Conservation (phyloP, 2,113 vertebrate genomes). For the Epinephelus moara region DNA sequence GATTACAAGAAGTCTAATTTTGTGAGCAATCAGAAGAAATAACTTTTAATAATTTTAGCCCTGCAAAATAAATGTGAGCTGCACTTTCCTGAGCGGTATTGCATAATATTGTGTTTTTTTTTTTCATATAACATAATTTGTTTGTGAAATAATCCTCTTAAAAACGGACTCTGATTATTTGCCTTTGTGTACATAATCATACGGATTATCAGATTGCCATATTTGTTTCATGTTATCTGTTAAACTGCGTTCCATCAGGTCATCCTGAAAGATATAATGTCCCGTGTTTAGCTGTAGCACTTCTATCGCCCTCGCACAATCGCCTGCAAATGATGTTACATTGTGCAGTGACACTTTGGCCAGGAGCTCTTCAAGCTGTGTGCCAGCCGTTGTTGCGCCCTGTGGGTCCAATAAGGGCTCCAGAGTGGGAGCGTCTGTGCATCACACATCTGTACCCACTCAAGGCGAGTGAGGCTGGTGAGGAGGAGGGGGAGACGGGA, state of each 20-base stretch:
- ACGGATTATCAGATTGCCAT: not conserved
- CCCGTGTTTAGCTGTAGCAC: conserved; percentile 4
- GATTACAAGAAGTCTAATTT: not conserved
- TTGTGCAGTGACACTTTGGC: conserved; percentile 51
- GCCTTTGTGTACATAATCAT: not conserved
- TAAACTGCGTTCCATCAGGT: not conserved
- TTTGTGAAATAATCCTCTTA: not conserved
- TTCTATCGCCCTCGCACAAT: conserved; percentile 28
- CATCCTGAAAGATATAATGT: not conserved
- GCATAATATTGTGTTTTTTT: not conserved
- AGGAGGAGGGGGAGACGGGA: not conserved
- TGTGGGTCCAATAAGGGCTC: conserved; percentile 64
- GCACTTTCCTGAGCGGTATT: not conserved
- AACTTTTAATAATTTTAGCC: not conserved
- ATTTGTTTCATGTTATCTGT: not conserved
- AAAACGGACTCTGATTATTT: not conserved
- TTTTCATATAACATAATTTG: not conserved
- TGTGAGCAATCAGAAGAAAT: not conserved
- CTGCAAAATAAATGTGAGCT: not conserved
- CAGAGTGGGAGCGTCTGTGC: conserved; percentile 61
- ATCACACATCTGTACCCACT: conserved; percentile 79
- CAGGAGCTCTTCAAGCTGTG: conserved; percentile 64
- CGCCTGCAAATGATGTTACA: conserved; percentile 40
- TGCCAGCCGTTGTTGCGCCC: conserved; percentile 67
- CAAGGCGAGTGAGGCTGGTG: conserved; percentile 57